Evolutionary conservation across 2,888 invertebrate genomes (phyloP), one percentile per base, ranked within the genome.

Genomic region (Cynaeus angustus): DNA sequence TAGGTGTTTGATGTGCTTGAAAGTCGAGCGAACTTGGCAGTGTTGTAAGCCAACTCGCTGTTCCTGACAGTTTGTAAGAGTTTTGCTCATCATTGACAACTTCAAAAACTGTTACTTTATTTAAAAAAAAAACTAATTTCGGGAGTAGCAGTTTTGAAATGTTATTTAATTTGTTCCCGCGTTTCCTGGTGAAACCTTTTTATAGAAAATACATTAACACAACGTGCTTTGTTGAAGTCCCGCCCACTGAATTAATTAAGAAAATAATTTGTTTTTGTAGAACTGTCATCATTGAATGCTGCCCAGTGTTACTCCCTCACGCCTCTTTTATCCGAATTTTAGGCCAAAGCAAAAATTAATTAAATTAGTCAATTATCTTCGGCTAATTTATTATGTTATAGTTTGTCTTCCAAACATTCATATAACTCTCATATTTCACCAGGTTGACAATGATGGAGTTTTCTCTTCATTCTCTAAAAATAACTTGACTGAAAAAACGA

Each of bases 361-460:
- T 21, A 21, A 21, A 21, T 4, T 21, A 21, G 21, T 21, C 21
- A 21, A 21, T 21, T 21, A 21, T 21, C 21, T 21, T 21, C 21
- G 21, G 2, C 21, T 21, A 21, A 21, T 21, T 21, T 21, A n/a
- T n/a, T n/a, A 21, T 21, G 21, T 3, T 21, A 21, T 21, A 21
- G 21, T 21, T 21, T 21, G 21, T 21, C 21, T 21, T 21, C 33
- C 9, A 33, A 33, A 33, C 33, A 33, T 6, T n/a, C 41, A 41
- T n/a, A 41, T 12, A 10, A 6, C 41, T 2, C 41, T 13, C 10
- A 41, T 41, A 6, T n/a, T 13, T 41, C 13, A 41, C 13, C 41
- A 41, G 41, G 41, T 12, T 56, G 56, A 56, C 56, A 41, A 45
- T 45, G 45, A 28, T 30, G 45, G 45, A 8, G 13, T 13, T 6